Evolutionary conservation across 2,113 vertebrate genomes (phyloP).

Genomic region (Hystrix brachyura): DNA sequence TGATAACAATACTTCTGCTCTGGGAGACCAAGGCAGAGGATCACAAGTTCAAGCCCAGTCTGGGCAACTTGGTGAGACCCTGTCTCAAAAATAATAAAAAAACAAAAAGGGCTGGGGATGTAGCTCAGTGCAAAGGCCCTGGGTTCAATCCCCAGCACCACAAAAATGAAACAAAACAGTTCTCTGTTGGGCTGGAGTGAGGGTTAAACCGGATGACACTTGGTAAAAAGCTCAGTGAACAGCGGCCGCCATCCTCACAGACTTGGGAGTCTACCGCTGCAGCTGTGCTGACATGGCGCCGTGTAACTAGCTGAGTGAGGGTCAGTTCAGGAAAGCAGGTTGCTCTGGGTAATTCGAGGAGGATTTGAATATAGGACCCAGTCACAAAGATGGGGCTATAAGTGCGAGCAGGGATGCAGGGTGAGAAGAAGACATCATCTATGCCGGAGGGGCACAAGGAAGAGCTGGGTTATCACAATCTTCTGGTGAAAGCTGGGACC

Average conservation of each 20-base stretch:
- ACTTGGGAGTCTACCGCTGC: not conserved
- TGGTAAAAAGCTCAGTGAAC: not conserved
- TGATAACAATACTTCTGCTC: not conserved
- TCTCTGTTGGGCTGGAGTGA: not conserved
- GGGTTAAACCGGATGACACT: not conserved
- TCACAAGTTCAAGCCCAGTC: no score
- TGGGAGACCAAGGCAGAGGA: no score
- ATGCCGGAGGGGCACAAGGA: not conserved
- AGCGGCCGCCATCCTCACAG: not conserved
- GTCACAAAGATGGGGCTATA: not conserved
- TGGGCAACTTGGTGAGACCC: no score
- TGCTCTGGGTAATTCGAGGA: not conserved
- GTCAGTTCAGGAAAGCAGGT: not conserved
- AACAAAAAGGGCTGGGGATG: no score
- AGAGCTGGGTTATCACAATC: not conserved
- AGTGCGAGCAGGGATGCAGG: not conserved
- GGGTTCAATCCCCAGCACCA: no score
- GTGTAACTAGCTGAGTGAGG: not conserved
- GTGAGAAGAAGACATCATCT: not conserved
- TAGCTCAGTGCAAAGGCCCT: no score
- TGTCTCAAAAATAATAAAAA: no score
- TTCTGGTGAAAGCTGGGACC: not conserved
- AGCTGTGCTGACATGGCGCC: not conserved
- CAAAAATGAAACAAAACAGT: no score
- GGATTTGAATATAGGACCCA: not conserved